Percentiles rank a stretch among this genome's conserved stretches.
These are phyloP conservation scores for Ophthalmolycus amberensis DNA, from an alignment of 2,113 vertebrate genomes.

Conservation along the genomic window DNA sequence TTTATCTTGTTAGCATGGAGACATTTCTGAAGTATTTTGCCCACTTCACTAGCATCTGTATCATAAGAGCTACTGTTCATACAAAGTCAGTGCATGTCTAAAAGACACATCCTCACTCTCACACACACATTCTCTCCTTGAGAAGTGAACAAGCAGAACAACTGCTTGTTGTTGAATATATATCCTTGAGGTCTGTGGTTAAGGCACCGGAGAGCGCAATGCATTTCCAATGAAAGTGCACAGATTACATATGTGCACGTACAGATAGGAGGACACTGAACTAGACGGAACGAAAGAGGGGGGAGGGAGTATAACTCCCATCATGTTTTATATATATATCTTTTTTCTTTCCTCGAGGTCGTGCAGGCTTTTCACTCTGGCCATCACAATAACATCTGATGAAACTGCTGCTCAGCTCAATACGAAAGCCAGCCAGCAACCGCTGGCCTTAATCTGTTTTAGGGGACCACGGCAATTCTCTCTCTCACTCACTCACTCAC, in stretches of 20 bases:
- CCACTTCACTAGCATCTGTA: too few species aligned
- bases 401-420: slow-evolving; percentile 42
- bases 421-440: neutral
- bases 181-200: neutral
- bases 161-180: neutral
- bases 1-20: neutral
- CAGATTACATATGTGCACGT: slow-evolving; percentile 3
- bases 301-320: neutral
- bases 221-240: slow-evolving; percentile 38
- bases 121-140: neutral
- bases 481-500: neutral
- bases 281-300: neutral
- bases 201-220: neutral
- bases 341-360: neutral
- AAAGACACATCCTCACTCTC: neutral
- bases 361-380: slow-evolving; percentile 18
- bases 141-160: neutral
- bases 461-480: slow-evolving; percentile 2
- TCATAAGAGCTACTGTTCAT: neutral
- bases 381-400: slow-evolving; percentile 42
- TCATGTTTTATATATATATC: slow-evolving; percentile 10
- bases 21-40: too few species aligned
- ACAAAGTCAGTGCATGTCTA: neutral
- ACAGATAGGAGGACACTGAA: neutral
- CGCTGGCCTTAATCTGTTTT: slow-evolving; percentile 49